Evolutionary conservation across 2,888 invertebrate genomes (phyloP).

Genomic region (Euzophera pinguis): DNA sequence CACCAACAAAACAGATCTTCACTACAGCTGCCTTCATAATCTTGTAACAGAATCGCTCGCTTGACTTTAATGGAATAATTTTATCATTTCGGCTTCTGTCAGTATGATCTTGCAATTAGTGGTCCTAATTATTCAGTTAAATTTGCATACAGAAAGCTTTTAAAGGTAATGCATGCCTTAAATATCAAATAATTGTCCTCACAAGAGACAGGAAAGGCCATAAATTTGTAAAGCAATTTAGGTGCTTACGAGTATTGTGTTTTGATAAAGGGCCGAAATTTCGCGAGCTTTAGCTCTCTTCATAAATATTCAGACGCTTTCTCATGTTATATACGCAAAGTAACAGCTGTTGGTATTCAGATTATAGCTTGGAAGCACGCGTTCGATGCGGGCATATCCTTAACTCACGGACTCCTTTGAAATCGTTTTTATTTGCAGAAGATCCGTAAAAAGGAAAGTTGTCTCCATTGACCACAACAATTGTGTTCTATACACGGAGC

Average conservation of each 20-base stretch:
- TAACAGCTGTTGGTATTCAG: background rate
- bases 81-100: background rate
- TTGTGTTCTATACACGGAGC: slow-evolving; percentile 31
- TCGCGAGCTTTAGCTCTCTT: slow-evolving; percentile 48
- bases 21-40: background rate
- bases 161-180: slow-evolving; percentile 39
- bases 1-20: background rate
- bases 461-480: slow-evolving; percentile 38
- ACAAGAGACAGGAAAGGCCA: slow-evolving; percentile 35
- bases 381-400: background rate
- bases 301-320: slow-evolving; percentile 69
- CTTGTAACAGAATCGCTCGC: background rate
- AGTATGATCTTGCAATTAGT: background rate
- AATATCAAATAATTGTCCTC: slow-evolving; percentile 36
- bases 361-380: background rate
- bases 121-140: slow-evolving; percentile 18
- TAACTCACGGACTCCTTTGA: slow-evolving; percentile 36
- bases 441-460: slow-evolving; percentile 62
- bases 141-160: slow-evolving; percentile 49
- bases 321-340: slow-evolving; percentile 41
- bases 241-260: slow-evolving; percentile 43
- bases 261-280: slow-evolving; percentile 43
- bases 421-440: slow-evolving; percentile 52
- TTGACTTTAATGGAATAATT: background rate
- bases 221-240: slow-evolving; percentile 39